Base-by-base conservation (phyloP, 2,797 vertebrate genomes). In the Urosaurus nigricauda region DNA sequence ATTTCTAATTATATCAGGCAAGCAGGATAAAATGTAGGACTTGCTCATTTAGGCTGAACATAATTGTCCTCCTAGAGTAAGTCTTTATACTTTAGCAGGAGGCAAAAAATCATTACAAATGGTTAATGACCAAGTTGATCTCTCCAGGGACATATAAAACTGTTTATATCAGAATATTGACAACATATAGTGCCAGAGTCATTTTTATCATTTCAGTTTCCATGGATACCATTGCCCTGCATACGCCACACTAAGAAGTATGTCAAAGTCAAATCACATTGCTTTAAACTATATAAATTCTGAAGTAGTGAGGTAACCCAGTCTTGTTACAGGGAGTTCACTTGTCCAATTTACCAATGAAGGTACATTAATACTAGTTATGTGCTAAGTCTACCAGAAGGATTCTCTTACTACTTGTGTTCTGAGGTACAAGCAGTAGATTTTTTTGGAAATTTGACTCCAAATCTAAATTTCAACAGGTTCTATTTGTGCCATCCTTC, bases 131-230 rank as follows among this genome's bases (percentile, higher is more conserved):
- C 92, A 63, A 89, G 80, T 77, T 88, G 73, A 43, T 32, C 19
- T 85, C 24, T 3, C 91, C 88, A 87, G 53, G 86, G 91, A 92
- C 88, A 92, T 80, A 92, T 93, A 93, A 93, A 85, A 85, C 70
- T 91, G 90, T 91, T 94, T 90, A 83, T 94, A 93, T 89, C 80
- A 93, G 93, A 93, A 94, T 90, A 94, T 68, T 87, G 86, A 88
- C 92, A 95, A 96, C 71, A 95, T 94, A 96, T 95, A 93, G 81
- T 92, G 92, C 94, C 91, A 89, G 91, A 96, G 93, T 94, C 95
- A 95, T 95, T 97, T 96, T 96, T 96, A 95, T 96, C 94, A 86
- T 97, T 95, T 93, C 96, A 90, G 98, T 98, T 98, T 96, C 98
- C 97, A 98, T 97, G 97, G 98, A 97, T 95, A 98, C 96, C 81